Evolutionary conservation across 2,888 invertebrate species (phyloP), one percentile per base, ranked within the genome.

Genomic region (Heliconius cydno): DNA sequence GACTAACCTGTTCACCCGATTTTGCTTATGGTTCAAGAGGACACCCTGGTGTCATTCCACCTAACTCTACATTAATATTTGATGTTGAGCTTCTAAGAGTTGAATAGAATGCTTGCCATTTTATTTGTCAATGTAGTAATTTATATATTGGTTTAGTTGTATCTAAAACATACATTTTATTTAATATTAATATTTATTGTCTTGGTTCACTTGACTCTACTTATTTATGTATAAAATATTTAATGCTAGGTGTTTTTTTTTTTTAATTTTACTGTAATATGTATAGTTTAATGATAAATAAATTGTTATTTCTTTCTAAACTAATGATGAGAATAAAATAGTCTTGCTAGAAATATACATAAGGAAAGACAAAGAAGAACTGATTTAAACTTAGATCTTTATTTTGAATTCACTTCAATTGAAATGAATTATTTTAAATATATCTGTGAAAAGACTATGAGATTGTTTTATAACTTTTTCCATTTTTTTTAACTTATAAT

Each of bases 71-170:
- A 68, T 96, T 99, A 82, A 97, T 98, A 88, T 99, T 99, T 92
- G 99, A 99, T 90, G 99, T 99, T 86, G 99, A 99, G 94, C 96
- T 99, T 82, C 94, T 99, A 86, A 96, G 97, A 93, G 97, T 99
- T 89, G 98, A 98, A 95, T 97, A 96, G 91, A 79, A 60, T 68
- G 52, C 68, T 78, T 80, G 74, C 76, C 66, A 77, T 78, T 25
- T 66, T 15, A 30, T 46, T 66, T 22, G 0, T 46, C 13, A 30
- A 22, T 28, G 28, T 65, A 38, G 38, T 22, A 10, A 60, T 60
- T 60, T 75, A 34, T 57, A 72, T 57, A 65, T 75, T 75, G 28
- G 66, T 75, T 28, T 75, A 75, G 41, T 75, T 10, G 10, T 75
- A 28, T 41, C 13, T 75, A 65, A 28, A 25, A 65, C 6, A 65